Evolutionary conservation across 2,888 invertebrate genomes (phyloP), one percentile per base, ranked within the genome.

Genomic region (Sericinus montela): DNA sequence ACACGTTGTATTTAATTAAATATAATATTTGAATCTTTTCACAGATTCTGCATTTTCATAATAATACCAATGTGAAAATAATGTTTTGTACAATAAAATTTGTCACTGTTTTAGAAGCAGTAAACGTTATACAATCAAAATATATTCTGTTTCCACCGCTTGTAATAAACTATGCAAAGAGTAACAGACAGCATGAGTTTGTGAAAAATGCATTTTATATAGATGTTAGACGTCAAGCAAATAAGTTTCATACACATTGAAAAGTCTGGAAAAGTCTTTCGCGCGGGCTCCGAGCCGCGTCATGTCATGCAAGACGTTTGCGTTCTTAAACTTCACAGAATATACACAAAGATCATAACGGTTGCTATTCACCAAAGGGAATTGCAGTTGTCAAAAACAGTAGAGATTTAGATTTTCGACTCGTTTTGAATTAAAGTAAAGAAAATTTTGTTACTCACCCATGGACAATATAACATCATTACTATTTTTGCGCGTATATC

Each of bases 231-330:
- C 59, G 59, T 60, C 58, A 61, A 62, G 71, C 63, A 67, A 68
- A 64, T 67, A 69, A 63, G 65, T n/a, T n/a, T n/a, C n/a, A 63
- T 69, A 65, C 68, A 67, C 62, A 68, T 68, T 74, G 66, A 75
- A 80, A 72, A 72, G 71, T 68, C 66, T 68, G 73, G 66, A 75
- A 80, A 72, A 72, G 71, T 68, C 66, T 69, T 73, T 63, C 70
- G 62, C 59, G 58, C 64, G 66, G 66, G 63, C 61, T 65, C 61
- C 58, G 32, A 3, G 37, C 42, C 25, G 37, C 46, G 40, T 29
- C 43, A 49, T 52, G 58, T 54, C 57, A 65, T 60, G 56, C 57
- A 56, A 60, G 60, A 61, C 57, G 59, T 61, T 66, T 57, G 48
- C 58, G 57, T 65, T 62, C 62, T 64, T 60, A 62, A 62, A 57